Evolutionary conservation across 2,113 vertebrate species (phyloP).

Genomic region (Steatornis caripensis): DNA sequence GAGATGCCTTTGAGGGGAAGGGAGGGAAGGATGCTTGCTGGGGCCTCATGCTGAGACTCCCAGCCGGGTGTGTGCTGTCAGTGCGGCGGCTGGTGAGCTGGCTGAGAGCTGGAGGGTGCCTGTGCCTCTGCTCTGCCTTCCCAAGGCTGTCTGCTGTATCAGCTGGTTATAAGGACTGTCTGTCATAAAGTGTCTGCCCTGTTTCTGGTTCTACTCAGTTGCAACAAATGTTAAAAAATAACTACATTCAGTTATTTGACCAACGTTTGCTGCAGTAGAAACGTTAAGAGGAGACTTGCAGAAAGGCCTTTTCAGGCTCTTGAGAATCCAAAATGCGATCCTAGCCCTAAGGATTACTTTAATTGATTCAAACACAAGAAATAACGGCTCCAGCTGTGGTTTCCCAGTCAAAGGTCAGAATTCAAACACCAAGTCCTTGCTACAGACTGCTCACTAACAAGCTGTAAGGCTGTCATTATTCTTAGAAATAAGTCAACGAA

Average conservation of each 20-base stretch:
- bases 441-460: conserved; percentile 5
- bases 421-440: conserved; percentile 18
- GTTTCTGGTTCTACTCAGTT: not conserved
- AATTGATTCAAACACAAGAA: conserved; percentile 11
- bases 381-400: not conserved
- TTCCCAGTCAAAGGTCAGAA: conserved; percentile 40
- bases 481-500: not conserved
- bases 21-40: not conserved
- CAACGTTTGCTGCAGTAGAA: not conserved
- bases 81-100: not conserved
- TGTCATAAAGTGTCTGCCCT: not conserved
- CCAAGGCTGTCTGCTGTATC: not conserved
- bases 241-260: not conserved
- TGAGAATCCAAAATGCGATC: not conserved
- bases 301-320: not conserved
- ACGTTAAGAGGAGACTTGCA: not conserved
- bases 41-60: not conserved
- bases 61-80: not conserved
- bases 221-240: rapidly evolving
- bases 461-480: not conserved
- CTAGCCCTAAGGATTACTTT: not conserved
- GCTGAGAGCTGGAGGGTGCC: not conserved
- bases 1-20: not conserved
- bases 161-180: rapidly evolving
- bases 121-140: not conserved